Base-by-base conservation (phyloP, 2,888 invertebrate species). In the Mythimna pallens region DNA sequence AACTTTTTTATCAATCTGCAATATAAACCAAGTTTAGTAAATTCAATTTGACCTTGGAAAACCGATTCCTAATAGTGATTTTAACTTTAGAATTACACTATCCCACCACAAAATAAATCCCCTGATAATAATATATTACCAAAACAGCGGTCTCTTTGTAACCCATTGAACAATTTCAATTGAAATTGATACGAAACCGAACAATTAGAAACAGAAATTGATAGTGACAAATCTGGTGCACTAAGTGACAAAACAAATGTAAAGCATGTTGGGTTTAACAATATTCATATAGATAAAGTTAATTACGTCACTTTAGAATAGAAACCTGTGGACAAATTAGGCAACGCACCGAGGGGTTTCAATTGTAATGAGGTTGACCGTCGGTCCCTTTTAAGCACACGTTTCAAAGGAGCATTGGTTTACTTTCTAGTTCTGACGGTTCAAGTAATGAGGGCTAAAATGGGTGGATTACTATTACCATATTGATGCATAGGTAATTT, bases 271-370 rank as follows among this genome's bases (percentile, higher is more conserved):
- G 72, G 9, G 68, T 65, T 65, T 67, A 64, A 83, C 81, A 83
- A 86, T 88, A 87, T 81, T 81, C 84, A 86, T 87, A 83, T 82
- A 87, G 87, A 87, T 87, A 87, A 84, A 74, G 65, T 78, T 82
- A 85, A 86, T 85, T 83, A 76, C 72, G 67, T 50, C 71, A 78
- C 84, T 80, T 82, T 70, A 63, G 70, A 80, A 78, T 78, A 81
- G 77, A 86, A 80, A 85, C 79, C 78, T 79, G 54, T 73, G 52
- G 80, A 87, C 79, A 82, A 87, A 86, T 83, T 86, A 83, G 87
- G 85, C 62, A 86, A 80, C 58, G 69, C 70, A 71, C 25, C 71
- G 59, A 65, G 68, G 81, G 82, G 65, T 82, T 77, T 72, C 80
- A 64, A 81, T 69, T 76, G 65, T 74, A 85, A 82, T 81, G 85